Conservation (phyloP, 2,113 vertebrate genomes). For the Turdus rufiventris region DNA sequence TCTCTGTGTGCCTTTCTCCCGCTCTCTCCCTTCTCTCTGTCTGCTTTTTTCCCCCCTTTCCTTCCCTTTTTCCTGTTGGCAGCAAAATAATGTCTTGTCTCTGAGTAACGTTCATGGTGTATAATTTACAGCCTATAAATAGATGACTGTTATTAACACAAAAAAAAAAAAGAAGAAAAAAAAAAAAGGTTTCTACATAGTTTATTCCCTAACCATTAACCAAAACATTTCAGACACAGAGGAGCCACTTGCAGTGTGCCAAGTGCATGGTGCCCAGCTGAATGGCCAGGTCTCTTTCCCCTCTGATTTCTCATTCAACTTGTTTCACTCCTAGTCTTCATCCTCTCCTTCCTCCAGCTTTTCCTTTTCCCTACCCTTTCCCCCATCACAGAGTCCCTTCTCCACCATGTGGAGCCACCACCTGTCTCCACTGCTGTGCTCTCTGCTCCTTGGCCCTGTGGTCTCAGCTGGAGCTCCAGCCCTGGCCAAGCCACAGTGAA, state of each 20-base stretch:
- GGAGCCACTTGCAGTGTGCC: neutral
- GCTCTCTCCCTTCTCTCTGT: neutral
- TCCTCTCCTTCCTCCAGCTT: neutral
- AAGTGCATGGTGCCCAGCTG: neutral
- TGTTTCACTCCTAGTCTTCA: neutral
- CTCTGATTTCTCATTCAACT: neutral
- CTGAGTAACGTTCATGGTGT: slow-evolving; percentile 58
- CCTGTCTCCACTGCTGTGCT: neutral
- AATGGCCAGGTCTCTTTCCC: neutral
- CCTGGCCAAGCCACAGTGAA: neutral
- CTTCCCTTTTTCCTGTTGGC: slow-evolving; percentile 64
- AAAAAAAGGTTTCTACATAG: neutral
- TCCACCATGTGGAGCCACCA: slow-evolving; percentile 17
- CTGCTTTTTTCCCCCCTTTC: neutral
- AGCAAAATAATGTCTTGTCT: slow-evolving; percentile 77
- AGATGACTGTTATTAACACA: slow-evolving; percentile 70
- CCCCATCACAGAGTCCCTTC: neutral
- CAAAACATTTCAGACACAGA: slow-evolving; percentile 50
- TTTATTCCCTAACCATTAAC: slow-evolving; percentile 55
- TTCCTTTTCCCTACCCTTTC: neutral
- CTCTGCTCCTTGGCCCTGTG: neutral
- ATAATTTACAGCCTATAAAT: slow-evolving; percentile 81
- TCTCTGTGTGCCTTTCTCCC: neutral
- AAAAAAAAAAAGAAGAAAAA: neutral
- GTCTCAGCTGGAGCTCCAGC: neutral